Percentiles rank a stretch among this genome's conserved stretches.
phyloP scores from a whole-genome alignment of 1,140 invertebrate species.

The Bursaphelenchus mucronatus region DNA sequence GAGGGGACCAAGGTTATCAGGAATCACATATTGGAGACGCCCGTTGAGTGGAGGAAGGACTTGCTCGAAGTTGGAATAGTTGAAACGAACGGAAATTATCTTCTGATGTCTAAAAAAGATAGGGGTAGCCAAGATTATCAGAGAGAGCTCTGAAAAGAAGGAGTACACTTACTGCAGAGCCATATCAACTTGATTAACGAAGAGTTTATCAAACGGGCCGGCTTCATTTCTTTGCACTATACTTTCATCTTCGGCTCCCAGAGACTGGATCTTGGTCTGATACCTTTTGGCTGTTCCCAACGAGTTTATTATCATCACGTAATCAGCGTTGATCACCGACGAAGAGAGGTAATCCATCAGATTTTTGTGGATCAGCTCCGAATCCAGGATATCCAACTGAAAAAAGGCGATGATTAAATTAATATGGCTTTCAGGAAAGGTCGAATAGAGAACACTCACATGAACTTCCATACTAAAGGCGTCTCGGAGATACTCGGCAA shows the following conservation, averaged over 20 bases:
- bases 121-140: neutral
- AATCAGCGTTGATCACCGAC: conserved; percentile 53
- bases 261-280: conserved; percentile 36
- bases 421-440: neutral
- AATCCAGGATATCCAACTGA: conserved; percentile 55
- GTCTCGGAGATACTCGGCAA: conserved; percentile 54
- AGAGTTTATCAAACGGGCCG: conserved; percentile 43
- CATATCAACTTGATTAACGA: conserved; percentile 51
- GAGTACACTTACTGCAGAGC: conserved; percentile 50
- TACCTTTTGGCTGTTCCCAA: conserved; percentile 50
- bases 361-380: conserved; percentile 50
- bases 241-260: conserved; percentile 20
- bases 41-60: conserved; percentile 46
- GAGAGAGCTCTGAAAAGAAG: neutral
- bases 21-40: conserved; percentile 53
- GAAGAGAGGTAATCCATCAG: conserved; percentile 55
- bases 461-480: conserved; percentile 50
- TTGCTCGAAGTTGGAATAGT: conserved; percentile 39
- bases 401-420: conserved; percentile 15
- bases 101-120: conserved; percentile 49
- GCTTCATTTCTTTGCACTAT: conserved; percentile 39
- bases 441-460: conserved; percentile 35
- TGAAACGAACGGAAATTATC: conserved; percentile 52
- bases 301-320: conserved; percentile 58
- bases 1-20: conserved; percentile 48